Evolutionary conservation across 2,888 invertebrate species (phyloP).

Genomic region (Cepaea hortensis): DNA sequence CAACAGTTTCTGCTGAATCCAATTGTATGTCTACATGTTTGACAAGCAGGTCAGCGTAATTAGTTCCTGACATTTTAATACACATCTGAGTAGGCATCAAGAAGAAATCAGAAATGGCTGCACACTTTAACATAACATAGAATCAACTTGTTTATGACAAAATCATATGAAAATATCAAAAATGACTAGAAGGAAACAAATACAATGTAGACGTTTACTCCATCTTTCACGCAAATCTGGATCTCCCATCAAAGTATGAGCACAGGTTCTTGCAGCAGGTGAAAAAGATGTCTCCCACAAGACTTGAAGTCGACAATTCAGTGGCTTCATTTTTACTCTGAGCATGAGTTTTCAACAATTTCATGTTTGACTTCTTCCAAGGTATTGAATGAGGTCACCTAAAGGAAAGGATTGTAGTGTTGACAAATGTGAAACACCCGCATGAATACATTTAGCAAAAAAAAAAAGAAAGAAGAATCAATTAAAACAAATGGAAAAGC

Average conservation of each 20-base stretch:
- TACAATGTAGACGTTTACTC: neutral
- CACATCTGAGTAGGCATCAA: too few relatives aligned
- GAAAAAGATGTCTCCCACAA: neutral
- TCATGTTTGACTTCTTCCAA: constrained; percentile 16
- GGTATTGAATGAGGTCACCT: constrained; percentile 22
- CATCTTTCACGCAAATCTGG: constrained; percentile 9
- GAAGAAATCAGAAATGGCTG: too few relatives aligned
- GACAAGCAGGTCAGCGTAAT: too few relatives aligned
- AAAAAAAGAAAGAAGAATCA: too few relatives aligned
- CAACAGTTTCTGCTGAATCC: too few relatives aligned
- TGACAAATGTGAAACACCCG: neutral
- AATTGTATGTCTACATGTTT: too few relatives aligned
- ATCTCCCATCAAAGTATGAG: neutral
- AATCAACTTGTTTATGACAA: neutral
- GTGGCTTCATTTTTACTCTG: neutral
- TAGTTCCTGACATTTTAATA: too few relatives aligned
- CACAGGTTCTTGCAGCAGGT: neutral
- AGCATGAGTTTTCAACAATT: constrained; percentile 3
- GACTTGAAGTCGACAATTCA: neutral
- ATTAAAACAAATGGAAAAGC: too few relatives aligned
- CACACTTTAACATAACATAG: too few relatives aligned
- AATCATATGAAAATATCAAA: neutral
- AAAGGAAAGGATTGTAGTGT: neutral
- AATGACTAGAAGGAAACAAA: neutral
- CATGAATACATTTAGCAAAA: neutral